Percentiles rank a stretch among this genome's conserved stretches.
These are phyloP conservation scores for Percina caprodes DNA, from an alignment of 2,113 vertebrate genomes.

Conservation along the genomic window DNA sequence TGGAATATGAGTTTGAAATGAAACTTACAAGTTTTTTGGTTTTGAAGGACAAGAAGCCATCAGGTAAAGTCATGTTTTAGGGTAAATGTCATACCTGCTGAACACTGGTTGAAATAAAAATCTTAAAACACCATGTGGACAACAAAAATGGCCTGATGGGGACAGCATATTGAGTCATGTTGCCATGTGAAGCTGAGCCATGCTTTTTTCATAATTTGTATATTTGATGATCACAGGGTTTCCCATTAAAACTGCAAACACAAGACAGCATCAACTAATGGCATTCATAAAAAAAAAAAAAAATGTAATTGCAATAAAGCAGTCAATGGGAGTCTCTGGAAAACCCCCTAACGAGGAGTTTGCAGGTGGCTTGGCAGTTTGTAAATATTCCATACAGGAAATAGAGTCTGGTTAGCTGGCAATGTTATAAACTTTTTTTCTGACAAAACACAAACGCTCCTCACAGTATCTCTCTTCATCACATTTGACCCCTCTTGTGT, in stretches of 20 bases:
- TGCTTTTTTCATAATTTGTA: background rate
- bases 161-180: background rate
- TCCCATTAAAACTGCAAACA: background rate
- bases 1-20: background rate
- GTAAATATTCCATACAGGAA: conserved; percentile 32
- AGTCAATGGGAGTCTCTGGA: conserved; percentile 23
- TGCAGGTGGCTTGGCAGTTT: conserved; percentile 49
- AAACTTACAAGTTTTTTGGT: no score
- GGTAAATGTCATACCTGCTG: background rate
- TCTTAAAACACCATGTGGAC: background rate
- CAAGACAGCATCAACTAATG: background rate
- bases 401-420: conserved; percentile 10
- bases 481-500: conserved; percentile 27
- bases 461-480: background rate
- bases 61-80: no score
- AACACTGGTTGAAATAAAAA: background rate
- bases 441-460: conserved; percentile 1
- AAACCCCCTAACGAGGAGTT: conserved; percentile 42
- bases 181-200: background rate
- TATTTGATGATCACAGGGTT: background rate
- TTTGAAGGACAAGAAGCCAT: no score
- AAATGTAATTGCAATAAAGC: background rate
- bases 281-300: no score
- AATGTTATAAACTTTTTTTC: conserved; percentile 25
- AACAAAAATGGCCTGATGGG: background rate